Conservation (phyloP, 1,140 invertebrate genomes). For the Ceratosolen solmsi region DNA sequence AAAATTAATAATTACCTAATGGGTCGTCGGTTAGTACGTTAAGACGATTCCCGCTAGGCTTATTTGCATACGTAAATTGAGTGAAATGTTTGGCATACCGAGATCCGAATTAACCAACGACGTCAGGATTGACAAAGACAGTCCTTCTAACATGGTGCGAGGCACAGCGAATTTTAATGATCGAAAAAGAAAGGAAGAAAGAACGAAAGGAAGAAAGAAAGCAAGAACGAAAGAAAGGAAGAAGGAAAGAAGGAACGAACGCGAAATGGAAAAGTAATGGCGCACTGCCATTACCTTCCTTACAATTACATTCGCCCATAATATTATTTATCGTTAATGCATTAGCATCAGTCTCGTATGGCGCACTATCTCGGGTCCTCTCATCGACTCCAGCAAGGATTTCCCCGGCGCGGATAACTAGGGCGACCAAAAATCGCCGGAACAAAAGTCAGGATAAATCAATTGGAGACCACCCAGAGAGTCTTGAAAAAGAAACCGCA, state of each 20-base stretch:
- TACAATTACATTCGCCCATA: neutral
- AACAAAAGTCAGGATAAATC: conserved; percentile 19
- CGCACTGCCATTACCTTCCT: too few species aligned
- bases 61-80: conserved; percentile 53
- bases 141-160: neutral
- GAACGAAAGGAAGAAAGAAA: neutral
- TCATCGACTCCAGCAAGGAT: neutral
- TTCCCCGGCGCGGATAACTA: neutral
- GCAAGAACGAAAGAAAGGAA: neutral
- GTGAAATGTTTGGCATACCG: conserved; percentile 41
- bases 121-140: neutral
- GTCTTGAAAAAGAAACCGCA: conserved; percentile 34
- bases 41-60: neutral
- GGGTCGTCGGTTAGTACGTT: neutral
- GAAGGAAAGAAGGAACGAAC: too few species aligned
- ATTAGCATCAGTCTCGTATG: neutral
- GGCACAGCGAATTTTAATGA: neutral
- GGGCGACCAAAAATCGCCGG: neutral
- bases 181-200: neutral
- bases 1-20: conserved; percentile 37
- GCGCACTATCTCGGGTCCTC: neutral
- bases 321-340: neutral
- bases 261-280: too few species aligned
- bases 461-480: conserved; percentile 51
- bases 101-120: conserved; percentile 24